Percentiles rank a stretch among this genome's conserved stretches.
phyloP scores from a whole-genome alignment of 2,888 invertebrate genomes.

The Steinernema scapterisci region DNA sequence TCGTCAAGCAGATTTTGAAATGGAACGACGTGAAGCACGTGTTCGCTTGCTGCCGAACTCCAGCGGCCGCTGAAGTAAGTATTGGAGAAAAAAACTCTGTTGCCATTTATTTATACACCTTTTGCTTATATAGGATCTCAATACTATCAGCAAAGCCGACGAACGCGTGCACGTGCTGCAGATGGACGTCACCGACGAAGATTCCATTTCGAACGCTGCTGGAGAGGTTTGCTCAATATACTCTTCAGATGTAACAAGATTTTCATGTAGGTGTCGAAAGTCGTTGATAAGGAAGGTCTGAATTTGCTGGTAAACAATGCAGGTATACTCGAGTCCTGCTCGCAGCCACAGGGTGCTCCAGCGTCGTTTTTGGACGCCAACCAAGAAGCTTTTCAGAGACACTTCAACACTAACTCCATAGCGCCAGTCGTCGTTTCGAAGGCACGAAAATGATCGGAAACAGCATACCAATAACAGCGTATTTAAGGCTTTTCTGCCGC shows the following conservation, averaged over 20 bases:
- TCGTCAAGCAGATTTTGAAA: constrained; percentile 75
- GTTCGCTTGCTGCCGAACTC: constrained; percentile 82
- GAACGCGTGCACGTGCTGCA: constrained; percentile 39
- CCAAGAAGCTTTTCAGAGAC: constrained; percentile 1
- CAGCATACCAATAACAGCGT: not conserved
- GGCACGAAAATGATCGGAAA: not conserved
- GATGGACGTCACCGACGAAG: constrained; percentile 35
- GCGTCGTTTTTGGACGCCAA: not conserved
- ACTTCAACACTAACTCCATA: constrained; percentile 34
- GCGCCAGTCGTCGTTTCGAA: constrained; percentile 22
- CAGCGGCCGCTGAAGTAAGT: constrained; percentile 70
- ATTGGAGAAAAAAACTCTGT: no score
- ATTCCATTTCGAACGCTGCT: not conserved
- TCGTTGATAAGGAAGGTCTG: constrained; percentile 76
- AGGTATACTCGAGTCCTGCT: constrained; percentile 79
- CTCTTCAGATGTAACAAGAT: not conserved
- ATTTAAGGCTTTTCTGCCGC: not conserved
- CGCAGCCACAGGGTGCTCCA: constrained; percentile 71
- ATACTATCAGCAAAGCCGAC: no score
- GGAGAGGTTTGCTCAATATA: not conserved
- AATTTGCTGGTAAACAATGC: constrained; percentile 89
- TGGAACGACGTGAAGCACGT: constrained; percentile 75
- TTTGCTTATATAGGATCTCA: no score
- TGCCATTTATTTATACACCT: no score
- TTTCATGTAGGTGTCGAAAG: constrained; percentile 54